Conservation (phyloP, 2,113 vertebrate genomes). For the Thermophis baileyi region DNA sequence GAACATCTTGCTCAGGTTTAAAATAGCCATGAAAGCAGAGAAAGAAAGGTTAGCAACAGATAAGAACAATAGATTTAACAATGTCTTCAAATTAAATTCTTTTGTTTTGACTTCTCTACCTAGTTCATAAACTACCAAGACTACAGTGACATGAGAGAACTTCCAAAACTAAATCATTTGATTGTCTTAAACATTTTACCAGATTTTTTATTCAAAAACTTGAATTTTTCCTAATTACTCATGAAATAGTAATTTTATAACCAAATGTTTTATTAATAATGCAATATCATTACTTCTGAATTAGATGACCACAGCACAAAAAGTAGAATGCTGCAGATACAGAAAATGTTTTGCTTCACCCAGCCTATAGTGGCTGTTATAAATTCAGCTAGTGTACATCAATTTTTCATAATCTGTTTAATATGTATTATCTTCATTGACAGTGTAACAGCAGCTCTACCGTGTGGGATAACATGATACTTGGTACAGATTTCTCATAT, state of each 20-base stretch:
- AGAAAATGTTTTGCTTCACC: conserved; percentile 65
- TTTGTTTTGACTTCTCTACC: neutral
- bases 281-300: conserved; percentile 2
- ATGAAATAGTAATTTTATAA: conserved; percentile 22
- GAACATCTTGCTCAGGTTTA: neutral
- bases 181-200: conserved; percentile 12
- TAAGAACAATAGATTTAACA: neutral
- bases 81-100: neutral
- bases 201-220: conserved; percentile 31
- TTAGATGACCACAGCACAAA: conserved; percentile 13
- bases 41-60: neutral
- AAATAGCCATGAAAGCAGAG: neutral
- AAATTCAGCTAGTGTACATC: conserved; percentile 69
- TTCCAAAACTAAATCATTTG: neutral
- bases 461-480: conserved; percentile 68
- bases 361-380: conserved; percentile 63
- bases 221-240: conserved; percentile 8
- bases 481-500: conserved; percentile 72
- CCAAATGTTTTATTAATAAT: conserved; percentile 8
- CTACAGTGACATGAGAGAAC: neutral
- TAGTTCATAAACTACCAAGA: neutral
- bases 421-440: conserved; percentile 67
- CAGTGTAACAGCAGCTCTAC: conserved; percentile 68
- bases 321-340: conserved; percentile 39
- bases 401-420: conserved; percentile 63